These are phyloP conservation scores for Neelides sp. DNA, from an alignment of 1,140 invertebrate genomes.

Conservation along the genomic window DNA sequence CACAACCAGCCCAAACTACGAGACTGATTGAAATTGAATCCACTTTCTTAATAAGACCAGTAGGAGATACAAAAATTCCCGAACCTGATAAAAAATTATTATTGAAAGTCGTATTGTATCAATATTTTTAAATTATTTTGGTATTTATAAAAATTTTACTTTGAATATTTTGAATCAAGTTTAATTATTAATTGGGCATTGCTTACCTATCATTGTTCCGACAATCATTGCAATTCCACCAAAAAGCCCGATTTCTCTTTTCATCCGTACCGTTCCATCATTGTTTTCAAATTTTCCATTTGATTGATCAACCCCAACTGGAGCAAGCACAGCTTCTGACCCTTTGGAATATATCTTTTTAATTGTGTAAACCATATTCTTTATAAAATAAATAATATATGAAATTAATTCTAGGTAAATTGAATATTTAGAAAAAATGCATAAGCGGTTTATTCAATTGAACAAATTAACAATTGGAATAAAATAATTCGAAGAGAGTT, in stretches of 20 bases:
- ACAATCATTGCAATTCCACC: slow-evolving; percentile 26
- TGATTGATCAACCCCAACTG: too few relatives aligned
- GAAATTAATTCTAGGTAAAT: too few relatives aligned
- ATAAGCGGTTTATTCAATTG: too few relatives aligned
- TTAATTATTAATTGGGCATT: neutral
- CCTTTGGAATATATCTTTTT: too few relatives aligned
- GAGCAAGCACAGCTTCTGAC: too few relatives aligned
- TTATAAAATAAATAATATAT: too few relatives aligned
- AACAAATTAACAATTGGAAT: too few relatives aligned
- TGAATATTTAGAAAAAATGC: too few relatives aligned
- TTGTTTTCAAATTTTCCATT: too few relatives aligned
- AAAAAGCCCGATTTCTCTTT: slow-evolving; percentile 25
- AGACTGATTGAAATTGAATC: slow-evolving; percentile 74
- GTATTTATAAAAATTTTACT: neutral
- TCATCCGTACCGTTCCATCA: slow-evolving; percentile 22
- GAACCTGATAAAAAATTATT: slow-evolving; percentile 45
- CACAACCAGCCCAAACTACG: slow-evolving; percentile 68
- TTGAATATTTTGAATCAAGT: neutral
- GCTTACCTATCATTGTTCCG: slow-evolving; percentile 24
- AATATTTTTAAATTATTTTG: neutral
- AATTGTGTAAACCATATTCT: too few relatives aligned
- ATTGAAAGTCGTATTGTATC: too few relatives aligned
- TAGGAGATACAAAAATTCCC: slow-evolving; percentile 80
- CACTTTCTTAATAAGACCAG: slow-evolving; percentile 60
- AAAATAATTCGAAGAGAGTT: too few relatives aligned